phyloP scores from a whole-genome alignment of 2,113 vertebrate genomes.

The Anolis carolinensis region DNA sequence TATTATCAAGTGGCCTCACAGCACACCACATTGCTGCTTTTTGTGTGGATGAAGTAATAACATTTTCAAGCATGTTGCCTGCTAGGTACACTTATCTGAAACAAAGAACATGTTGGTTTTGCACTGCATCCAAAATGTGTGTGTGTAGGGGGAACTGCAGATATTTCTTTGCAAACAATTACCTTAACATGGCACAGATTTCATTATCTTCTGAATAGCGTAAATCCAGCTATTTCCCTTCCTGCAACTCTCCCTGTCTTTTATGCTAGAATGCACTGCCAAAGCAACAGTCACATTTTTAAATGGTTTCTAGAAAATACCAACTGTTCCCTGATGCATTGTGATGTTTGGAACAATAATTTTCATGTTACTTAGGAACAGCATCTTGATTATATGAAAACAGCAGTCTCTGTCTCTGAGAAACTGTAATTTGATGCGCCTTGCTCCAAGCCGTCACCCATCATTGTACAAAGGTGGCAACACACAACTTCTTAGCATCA shows the following conservation, averaged over 20 bases:
- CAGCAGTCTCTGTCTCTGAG: conserved; percentile 13
- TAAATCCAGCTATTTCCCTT: not conserved
- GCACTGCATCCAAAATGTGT: no score
- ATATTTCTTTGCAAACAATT: not conserved
- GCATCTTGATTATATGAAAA: not conserved
- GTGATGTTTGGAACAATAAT: not conserved
- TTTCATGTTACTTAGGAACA: conserved; percentile 7
- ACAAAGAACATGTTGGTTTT: no score
- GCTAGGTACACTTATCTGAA: no score
- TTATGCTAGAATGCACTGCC: not conserved
- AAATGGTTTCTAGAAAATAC: conserved; percentile 3
- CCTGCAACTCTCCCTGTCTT: not conserved
- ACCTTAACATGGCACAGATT: not conserved
- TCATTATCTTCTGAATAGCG: not conserved
- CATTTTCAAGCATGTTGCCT: not conserved
- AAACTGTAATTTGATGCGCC: conserved; percentile 10
- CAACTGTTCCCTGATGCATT: not conserved
- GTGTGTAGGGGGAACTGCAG: no score
- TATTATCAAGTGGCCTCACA: no score
- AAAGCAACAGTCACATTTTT: conserved; percentile 4
- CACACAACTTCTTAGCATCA: conserved; percentile 13
- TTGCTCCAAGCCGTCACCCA: not conserved
- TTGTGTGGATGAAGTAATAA: no score
- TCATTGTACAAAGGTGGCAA: not conserved
- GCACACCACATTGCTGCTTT: no score